A percentile compares a stretch with the other conserved stretches of the same genome.
These are phyloP conservation scores for Euspilapteryx auroguttella DNA, from an alignment of 2,888 invertebrate genomes.

Conservation along the genomic window DNA sequence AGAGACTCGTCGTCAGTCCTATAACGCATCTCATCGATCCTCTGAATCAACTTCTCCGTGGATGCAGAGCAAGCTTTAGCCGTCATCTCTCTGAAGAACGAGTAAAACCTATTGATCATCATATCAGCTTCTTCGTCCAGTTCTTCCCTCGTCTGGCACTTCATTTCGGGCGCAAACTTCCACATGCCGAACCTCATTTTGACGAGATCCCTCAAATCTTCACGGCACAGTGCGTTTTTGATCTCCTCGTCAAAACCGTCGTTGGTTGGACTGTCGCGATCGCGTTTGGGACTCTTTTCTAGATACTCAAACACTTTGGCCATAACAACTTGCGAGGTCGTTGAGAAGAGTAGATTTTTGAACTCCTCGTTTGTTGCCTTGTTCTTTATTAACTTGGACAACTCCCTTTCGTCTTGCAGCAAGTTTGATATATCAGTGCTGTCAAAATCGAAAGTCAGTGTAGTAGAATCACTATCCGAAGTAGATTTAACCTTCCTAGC, in stretches of 20 bases:
- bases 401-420: slow-evolving; percentile 32
- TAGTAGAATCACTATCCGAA: slow-evolving; percentile 22
- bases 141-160: slow-evolving; percentile 30
- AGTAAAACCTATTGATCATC: slow-evolving; percentile 38
- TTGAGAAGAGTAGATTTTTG: slow-evolving; percentile 34
- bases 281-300: slow-evolving; percentile 30
- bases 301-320: slow-evolving; percentile 42
- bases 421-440: slow-evolving; percentile 30
- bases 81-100: slow-evolving; percentile 33
- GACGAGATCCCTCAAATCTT: slow-evolving; percentile 28
- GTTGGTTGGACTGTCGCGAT: too few species aligned
- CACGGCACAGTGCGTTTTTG: slow-evolving; percentile 37
- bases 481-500: slow-evolving; percentile 30
- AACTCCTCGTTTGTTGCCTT: slow-evolving; percentile 27
- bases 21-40: not conserved
- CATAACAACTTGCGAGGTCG: slow-evolving; percentile 40
- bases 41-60: slow-evolving; percentile 12
- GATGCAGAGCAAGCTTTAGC: slow-evolving; percentile 23
- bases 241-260: slow-evolving; percentile 44
- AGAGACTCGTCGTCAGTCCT: too few species aligned
- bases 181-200: slow-evolving; percentile 31
- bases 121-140: slow-evolving; percentile 36
- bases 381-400: slow-evolving; percentile 24
- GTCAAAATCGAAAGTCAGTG: slow-evolving; percentile 36
- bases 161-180: slow-evolving; percentile 34